Base-by-base conservation (phyloP, 2,888 invertebrate species). In the Nemotelus pantherinus region DNA sequence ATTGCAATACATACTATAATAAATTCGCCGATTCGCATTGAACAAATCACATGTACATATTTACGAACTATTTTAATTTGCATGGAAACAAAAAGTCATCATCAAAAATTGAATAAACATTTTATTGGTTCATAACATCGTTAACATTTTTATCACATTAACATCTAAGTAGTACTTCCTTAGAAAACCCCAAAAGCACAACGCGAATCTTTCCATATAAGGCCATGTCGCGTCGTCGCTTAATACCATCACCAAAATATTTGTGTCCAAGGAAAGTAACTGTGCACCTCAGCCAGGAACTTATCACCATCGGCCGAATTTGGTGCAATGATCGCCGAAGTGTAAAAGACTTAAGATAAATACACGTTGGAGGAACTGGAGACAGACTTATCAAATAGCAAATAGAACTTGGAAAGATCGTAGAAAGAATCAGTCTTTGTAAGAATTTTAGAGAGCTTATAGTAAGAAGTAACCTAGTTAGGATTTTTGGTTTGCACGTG, bases 111-210 rank as follows among this genome's bases (percentile, higher is more conserved):
- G 39, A 65, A 65, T 9, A 9, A 65, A 65, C 25, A 65, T 65
- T 45, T 45, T 65, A 65, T 65, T 65, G 10, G n/a, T 43, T 45
- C 39, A 39, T 7, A 63, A 47, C 65, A 50, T 7, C 50, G 41
- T 70, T n/a, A 70, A 70, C 70, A 55, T 43, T 0, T 70, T 55
- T 70, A 70, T 70, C 70, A 70, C 70, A 70, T 68, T 70, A 53
- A 55, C 53, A 70, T 70, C 53, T 70, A 70, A 70, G 47, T 65
- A 65, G 1, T 63, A 63, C 63, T 65, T 25, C 10, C 7, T 39
- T 43, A 39, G 65, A 47, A 65, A 65, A 43, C 65, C 65, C 65
- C 65, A 65, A 47, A 9, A 6, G 65, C 43, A 39, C 43, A 41
- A 65, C 43, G 10, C 43, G 10, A 4, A 47, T 41, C 65, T 47